Conservation (phyloP, 2,888 invertebrate species). For the Standfussiana lucernea region DNA sequence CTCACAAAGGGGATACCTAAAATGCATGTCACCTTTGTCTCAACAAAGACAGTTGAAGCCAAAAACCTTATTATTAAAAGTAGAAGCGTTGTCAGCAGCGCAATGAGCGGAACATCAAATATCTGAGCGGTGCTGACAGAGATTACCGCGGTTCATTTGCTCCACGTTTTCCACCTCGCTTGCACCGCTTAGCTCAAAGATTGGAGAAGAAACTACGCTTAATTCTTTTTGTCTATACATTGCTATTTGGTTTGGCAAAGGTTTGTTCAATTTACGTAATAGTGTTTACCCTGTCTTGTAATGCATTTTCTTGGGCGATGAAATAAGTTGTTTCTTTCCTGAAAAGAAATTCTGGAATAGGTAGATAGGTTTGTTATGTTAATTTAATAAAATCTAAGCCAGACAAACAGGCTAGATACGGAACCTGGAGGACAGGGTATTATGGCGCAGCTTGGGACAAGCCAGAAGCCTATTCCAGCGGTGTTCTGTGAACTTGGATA, state of each 20-base stretch:
- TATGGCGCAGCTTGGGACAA: not conserved
- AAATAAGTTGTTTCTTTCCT: not conserved
- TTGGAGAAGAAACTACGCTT: not conserved
- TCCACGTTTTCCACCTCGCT: constrained; percentile 34
- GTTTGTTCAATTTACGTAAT: not conserved
- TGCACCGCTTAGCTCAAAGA: constrained; percentile 11
- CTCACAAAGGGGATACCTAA: not conserved
- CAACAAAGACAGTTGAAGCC: not conserved
- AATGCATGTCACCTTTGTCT: no score
- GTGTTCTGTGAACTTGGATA: not conserved
- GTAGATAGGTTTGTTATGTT: not conserved
- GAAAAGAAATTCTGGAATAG: accelerated
- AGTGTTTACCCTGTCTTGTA: constrained; percentile 2
- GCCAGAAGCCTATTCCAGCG: not conserved
- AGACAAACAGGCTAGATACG: not conserved
- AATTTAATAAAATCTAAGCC: not conserved
- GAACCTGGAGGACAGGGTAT: not conserved
- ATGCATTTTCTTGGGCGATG: not conserved
- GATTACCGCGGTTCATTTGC: constrained; percentile 40
- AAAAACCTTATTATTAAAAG: constrained; percentile 28
- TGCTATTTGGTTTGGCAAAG: not conserved
- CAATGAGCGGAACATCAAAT: constrained; percentile 13
- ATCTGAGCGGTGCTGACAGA: constrained; percentile 15
- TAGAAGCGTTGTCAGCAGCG: constrained; percentile 18
- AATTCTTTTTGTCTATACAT: not conserved